These are phyloP conservation scores for Hemiscyllium ocellatum DNA, from an alignment of 2,113 vertebrate genomes.

Conservation along the genomic window DNA sequence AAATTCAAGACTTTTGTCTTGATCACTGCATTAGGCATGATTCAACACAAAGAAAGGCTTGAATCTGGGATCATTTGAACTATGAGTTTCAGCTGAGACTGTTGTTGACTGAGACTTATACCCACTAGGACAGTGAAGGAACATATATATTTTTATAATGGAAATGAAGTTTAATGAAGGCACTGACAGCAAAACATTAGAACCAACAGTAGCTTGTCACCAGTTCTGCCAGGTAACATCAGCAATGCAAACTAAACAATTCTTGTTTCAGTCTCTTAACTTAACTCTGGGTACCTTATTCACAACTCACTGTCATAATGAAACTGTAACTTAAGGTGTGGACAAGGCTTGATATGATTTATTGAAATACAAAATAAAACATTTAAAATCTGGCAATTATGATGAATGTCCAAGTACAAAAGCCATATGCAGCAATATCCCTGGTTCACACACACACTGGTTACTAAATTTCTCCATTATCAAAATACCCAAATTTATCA, in stretches of 20 bases:
- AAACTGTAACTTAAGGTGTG: background rate
- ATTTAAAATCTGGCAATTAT: background rate
- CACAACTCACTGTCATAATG: background rate
- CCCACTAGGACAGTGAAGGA: background rate
- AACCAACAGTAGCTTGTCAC: background rate
- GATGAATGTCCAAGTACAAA: background rate
- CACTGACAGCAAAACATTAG: background rate
- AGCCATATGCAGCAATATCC: background rate
- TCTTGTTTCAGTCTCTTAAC: background rate
- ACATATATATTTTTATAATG: background rate
- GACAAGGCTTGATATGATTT: background rate
- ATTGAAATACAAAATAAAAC: background rate
- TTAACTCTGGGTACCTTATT: background rate
- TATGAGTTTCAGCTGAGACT: background rate
- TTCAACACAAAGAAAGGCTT: background rate
- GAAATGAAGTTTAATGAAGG: background rate
- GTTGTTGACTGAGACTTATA: background rate
- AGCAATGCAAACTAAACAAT: background rate
- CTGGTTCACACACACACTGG: background rate
- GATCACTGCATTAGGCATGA: background rate
- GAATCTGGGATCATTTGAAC: background rate
- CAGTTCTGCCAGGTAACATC: background rate
- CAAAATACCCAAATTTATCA: background rate
- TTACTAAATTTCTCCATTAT: background rate
- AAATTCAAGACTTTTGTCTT: background rate